A percentile compares a stretch with the other conserved stretches of the same genome.
phyloP scores from a whole-genome alignment of 37 sponge, comb jelly and placozoan genomes.

The Hexactinellida sp. region DNA sequence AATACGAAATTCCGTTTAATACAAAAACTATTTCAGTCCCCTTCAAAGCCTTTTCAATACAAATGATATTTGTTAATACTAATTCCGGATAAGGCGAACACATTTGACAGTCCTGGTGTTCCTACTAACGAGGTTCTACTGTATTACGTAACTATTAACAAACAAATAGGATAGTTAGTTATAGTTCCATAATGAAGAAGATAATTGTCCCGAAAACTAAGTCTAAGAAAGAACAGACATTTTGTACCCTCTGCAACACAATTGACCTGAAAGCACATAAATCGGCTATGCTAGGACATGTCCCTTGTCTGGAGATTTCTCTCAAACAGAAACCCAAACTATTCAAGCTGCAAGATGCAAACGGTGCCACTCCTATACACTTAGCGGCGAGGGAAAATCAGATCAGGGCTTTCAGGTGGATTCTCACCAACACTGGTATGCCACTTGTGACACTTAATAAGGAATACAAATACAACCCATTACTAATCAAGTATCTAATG shows the following conservation, averaged over 20 bases:
- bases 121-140: too few relatives aligned
- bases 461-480: too few relatives aligned
- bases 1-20: too few relatives aligned
- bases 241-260: background rate
- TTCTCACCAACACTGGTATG: background rate
- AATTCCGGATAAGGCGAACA: too few relatives aligned
- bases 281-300: constrained; percentile 36
- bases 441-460: too few relatives aligned
- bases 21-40: too few relatives aligned
- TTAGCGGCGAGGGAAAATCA: constrained; percentile 37
- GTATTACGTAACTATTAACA: too few relatives aligned
- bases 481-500: too few relatives aligned
- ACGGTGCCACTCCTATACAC: constrained; percentile 52
- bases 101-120: too few relatives aligned
- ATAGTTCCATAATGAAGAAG: background rate
- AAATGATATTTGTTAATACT: too few relatives aligned
- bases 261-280: constrained; percentile 58
- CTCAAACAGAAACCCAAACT: background rate
- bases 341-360: constrained; percentile 36
- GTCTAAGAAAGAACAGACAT: background rate
- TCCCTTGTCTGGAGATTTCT: background rate
- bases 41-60: too few relatives aligned
- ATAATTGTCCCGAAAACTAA: background rate
- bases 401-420: constrained; percentile 32
- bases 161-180: too few relatives aligned